These are phyloP conservation scores for Chaitophorus viminalis DNA, from an alignment of 2,888 invertebrate genomes.

Conservation along the genomic window DNA sequence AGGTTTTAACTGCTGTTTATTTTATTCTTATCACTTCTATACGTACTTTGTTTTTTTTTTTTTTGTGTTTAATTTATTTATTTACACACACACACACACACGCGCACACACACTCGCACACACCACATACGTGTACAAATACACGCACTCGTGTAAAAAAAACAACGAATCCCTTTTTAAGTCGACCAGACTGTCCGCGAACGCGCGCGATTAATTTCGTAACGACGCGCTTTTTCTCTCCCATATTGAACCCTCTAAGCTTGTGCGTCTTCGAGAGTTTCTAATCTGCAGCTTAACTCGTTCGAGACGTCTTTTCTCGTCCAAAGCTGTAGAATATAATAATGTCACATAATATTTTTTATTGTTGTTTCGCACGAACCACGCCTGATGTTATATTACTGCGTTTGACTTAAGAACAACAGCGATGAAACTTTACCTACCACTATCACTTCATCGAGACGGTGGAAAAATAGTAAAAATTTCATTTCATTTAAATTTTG, in stretches of 20 bases:
- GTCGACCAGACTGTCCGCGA: conserved; percentile 3
- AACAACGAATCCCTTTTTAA: conserved; percentile 34
- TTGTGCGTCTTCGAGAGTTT: conserved; percentile 14
- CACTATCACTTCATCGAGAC: too few relatives aligned
- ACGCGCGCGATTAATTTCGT: conserved; percentile 18
- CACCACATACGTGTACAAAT: too few relatives aligned
- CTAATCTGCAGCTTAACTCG: not conserved
- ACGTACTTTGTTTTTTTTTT: conserved; percentile 3
- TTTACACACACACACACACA: too few relatives aligned
- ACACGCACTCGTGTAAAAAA: not conserved
- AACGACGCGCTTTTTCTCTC: not conserved
- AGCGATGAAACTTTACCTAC: too few relatives aligned
- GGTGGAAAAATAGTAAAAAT: too few relatives aligned
- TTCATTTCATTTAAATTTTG: too few relatives aligned
- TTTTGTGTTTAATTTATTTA: conserved; percentile 20
- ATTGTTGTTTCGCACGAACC: not conserved
- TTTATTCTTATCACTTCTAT: conserved; percentile 42
- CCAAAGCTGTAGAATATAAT: not conserved
- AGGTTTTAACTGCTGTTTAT: conserved; percentile 49
- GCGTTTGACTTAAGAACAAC: too few relatives aligned
- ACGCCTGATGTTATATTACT: not conserved
- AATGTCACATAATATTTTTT: not conserved
- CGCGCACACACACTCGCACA: too few relatives aligned
- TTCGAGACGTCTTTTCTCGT: not conserved
- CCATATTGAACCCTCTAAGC: not conserved